A percentile compares a stretch with the other conserved stretches of the same genome.
Evolutionary conservation across 1,140 invertebrate genomes (phyloP).

Genomic region (Dryas iulia): DNA sequence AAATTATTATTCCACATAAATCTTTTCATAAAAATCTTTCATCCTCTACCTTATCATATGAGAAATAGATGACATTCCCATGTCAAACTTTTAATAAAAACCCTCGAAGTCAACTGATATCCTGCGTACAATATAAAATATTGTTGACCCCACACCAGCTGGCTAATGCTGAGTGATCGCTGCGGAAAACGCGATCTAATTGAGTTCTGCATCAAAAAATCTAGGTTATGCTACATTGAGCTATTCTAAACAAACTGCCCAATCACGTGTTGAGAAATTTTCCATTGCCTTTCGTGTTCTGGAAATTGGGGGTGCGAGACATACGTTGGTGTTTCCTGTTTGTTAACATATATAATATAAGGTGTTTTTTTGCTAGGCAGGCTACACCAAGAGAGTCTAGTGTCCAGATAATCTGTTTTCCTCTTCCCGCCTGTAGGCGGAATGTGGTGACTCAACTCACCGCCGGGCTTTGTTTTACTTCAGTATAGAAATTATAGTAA

Average conservation of each 20-base stretch:
- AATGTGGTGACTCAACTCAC: too few species aligned
- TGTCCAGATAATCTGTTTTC: too few species aligned
- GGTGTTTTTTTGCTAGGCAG: too few species aligned
- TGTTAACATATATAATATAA: too few species aligned
- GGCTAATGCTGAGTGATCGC: constrained; percentile 8
- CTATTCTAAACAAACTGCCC: constrained; percentile 39
- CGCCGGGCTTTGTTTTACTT: too few species aligned
- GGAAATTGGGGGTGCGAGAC: constrained; percentile 31
- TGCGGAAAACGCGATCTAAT: constrained; percentile 17
- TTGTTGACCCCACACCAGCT: constrained; percentile 2
- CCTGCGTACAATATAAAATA: constrained; percentile 10
- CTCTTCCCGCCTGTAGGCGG: too few species aligned
- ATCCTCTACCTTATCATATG: neutral
- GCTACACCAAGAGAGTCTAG: too few species aligned
- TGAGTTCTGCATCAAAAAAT: constrained; percentile 22
- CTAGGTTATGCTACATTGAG: constrained; percentile 15
- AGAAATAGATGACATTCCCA: too few species aligned
- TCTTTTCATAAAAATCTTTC: too few species aligned
- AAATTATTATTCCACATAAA: too few species aligned
- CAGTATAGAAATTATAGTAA: too few species aligned
- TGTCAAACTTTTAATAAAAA: too few species aligned
- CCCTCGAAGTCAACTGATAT: neutral
- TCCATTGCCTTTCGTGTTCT: constrained; percentile 27
- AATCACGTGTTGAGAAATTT: constrained; percentile 43
- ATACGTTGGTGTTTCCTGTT: constrained; percentile 14